Percentiles rank a stretch among this genome's conserved stretches.
These are phyloP conservation scores for Calliphora vomitoria DNA, from an alignment of 2,888 invertebrate species.

Conservation along the genomic window DNA sequence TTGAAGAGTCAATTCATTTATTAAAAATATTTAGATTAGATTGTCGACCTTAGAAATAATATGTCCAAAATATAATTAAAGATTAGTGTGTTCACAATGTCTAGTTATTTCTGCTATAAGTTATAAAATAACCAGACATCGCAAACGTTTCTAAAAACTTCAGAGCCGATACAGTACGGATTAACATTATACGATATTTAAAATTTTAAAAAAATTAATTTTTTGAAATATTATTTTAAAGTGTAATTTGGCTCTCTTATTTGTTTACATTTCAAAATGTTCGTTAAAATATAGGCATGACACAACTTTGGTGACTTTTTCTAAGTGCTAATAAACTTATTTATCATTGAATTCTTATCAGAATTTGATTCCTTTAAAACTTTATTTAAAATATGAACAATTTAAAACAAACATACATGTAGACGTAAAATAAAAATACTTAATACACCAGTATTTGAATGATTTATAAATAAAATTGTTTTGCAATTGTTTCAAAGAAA, in stretches of 20 bases:
- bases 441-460: constrained; percentile 17
- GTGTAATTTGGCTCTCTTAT: too few species aligned
- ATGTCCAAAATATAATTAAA: not conserved
- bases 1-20: not conserved
- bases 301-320: too few species aligned
- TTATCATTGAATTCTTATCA: constrained; percentile 9
- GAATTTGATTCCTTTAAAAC: not conserved
- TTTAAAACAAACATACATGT: not conserved
- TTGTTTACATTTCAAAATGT: too few species aligned
- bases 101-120: too few species aligned
- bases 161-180: too few species aligned
- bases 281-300: too few species aligned
- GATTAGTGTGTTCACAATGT: too few species aligned
- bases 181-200: too few species aligned
- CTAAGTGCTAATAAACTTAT: not conserved
- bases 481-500: constrained; percentile 43
- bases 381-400: not conserved
- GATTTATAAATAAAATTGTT: constrained; percentile 49
- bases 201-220: too few species aligned
- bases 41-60: not conserved
- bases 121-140: too few species aligned
- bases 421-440: not conserved
- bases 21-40: not conserved
- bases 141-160: too few species aligned
- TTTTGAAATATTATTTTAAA: too few species aligned